These are phyloP conservation scores for Coenonympha arcania DNA, from an alignment of 2,888 invertebrate species.

Conservation along the genomic window DNA sequence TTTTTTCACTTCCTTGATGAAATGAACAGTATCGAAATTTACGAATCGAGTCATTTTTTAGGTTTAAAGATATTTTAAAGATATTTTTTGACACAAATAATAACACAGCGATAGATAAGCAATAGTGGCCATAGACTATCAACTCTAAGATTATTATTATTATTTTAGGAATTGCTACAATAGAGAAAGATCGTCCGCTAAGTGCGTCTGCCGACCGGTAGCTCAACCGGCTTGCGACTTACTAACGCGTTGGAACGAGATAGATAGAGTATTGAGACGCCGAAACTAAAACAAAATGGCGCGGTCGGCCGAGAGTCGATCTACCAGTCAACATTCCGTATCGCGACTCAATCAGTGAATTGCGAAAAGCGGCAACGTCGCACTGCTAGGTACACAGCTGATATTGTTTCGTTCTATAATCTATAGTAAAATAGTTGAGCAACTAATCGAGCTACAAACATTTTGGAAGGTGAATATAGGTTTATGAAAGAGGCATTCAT, in stretches of 20 bases:
- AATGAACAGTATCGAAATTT: slow-evolving; percentile 15
- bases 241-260: slow-evolving; percentile 10
- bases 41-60: not conserved
- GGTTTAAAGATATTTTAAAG: no score
- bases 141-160: no score
- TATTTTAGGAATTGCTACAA: no score
- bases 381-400: slow-evolving; percentile 11
- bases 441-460: not conserved
- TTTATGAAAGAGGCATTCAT: no score
- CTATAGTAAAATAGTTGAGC: not conserved
- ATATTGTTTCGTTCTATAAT: not conserved
- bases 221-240: slow-evolving; percentile 12
- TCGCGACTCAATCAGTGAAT: no score
- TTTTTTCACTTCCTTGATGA: slow-evolving; percentile 21
- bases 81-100: no score
- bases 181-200: no score
- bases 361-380: not conserved
- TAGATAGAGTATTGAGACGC: not conserved
- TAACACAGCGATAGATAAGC: not conserved
- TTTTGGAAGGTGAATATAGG: not conserved
- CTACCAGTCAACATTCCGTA: slow-evolving; percentile 10
- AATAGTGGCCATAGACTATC: not conserved
- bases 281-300: not conserved
- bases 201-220: slow-evolving; percentile 12
- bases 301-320: slow-evolving; percentile 11